Percentiles rank a stretch among this genome's conserved stretches.
These are phyloP conservation scores for Hydropotes inermis DNA, from an alignment of 2,113 vertebrate genomes.

Conservation along the genomic window DNA sequence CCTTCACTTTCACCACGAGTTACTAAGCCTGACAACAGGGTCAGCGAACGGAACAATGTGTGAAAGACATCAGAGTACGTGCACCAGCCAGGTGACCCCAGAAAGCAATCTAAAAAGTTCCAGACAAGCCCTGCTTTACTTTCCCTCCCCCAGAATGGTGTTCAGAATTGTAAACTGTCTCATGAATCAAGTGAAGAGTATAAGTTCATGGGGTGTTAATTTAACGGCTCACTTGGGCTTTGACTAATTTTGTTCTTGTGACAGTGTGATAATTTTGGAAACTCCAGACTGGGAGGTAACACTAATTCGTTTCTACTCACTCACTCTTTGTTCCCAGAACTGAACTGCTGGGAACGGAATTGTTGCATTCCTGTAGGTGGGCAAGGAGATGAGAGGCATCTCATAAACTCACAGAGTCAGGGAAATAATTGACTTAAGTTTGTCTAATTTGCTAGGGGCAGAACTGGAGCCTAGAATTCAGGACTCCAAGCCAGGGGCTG, in stretches of 20 bases:
- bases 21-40: neutral
- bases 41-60: neutral
- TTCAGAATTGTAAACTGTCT: neutral
- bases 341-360: neutral
- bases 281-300: neutral
- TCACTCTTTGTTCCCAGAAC: neutral
- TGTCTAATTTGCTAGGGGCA: neutral
- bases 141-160: neutral
- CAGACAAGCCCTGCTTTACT: neutral
- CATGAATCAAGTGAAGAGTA: neutral
- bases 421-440: neutral
- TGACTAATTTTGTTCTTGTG: conserved; percentile 26
- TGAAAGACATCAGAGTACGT: neutral
- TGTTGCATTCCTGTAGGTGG: neutral
- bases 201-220: conserved; percentile 7
- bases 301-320: neutral
- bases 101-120: neutral
- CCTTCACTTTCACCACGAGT: neutral
- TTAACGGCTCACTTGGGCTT: neutral
- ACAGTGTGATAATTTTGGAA: neutral
- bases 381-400: neutral
- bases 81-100: neutral
- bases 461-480: neutral
- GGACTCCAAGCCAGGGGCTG: neutral
- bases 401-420: neutral